Conservation (phyloP, 35 echinoderm and acorn worm species). For the Nesometra sesokonis region DNA sequence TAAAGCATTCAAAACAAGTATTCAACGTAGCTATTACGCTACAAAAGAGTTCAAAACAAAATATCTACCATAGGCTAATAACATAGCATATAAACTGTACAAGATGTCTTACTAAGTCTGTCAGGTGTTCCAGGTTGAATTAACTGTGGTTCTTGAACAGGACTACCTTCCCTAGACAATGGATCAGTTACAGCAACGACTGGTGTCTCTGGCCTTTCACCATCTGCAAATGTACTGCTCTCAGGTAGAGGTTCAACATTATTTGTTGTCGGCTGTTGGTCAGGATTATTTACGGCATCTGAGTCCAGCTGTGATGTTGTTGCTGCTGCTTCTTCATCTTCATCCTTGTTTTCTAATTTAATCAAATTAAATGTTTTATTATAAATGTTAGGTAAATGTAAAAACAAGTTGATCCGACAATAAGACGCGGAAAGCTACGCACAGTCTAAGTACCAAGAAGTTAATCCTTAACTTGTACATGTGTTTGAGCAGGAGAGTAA, state of each 20-base stretch:
- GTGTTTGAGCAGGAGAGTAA: too few species aligned
- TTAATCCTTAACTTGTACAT: too few species aligned
- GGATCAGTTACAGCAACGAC: constrained; percentile 77
- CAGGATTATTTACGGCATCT: neutral
- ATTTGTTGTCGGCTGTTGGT: neutral
- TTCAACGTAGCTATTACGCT: too few species aligned
- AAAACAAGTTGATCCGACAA: neutral
- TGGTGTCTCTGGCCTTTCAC: constrained; percentile 87
- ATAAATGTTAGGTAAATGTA: neutral
- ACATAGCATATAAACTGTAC: neutral
- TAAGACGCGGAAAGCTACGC: too few species aligned
- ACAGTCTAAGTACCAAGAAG: constrained; percentile 10
- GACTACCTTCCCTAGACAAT: constrained; percentile 88
- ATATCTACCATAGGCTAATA: too few species aligned
- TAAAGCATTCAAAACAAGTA: too few species aligned
- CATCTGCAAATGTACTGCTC: constrained; percentile 96
- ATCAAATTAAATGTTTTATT: neutral
- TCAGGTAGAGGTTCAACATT: constrained; percentile 56
- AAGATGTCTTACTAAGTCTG: constrained; percentile 55
- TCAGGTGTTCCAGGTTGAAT: constrained; percentile 74
- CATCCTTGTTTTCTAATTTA: neutral
- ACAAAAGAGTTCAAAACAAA: too few species aligned
- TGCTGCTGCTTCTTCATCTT: neutral
- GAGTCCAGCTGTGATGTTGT: neutral
- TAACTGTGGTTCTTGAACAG: constrained; percentile 38